These are phyloP conservation scores for Pollenia angustigena DNA, from an alignment of 2,888 invertebrate genomes.

Conservation along the genomic window DNA sequence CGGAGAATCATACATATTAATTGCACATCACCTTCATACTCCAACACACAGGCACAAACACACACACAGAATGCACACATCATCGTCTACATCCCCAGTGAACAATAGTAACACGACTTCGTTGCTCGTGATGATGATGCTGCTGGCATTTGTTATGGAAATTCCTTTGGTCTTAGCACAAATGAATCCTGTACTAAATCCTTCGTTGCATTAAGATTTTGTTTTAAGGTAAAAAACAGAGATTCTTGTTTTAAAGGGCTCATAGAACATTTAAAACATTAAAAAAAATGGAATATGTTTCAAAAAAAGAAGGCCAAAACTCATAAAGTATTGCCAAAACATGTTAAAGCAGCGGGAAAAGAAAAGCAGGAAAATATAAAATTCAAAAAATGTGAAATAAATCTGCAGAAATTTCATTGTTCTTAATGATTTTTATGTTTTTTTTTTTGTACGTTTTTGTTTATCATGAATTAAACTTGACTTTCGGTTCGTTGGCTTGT, in stretches of 20 bases:
- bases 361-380: conserved; percentile 22
- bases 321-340: conserved; percentile 41
- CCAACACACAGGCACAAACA: conserved; percentile 1
- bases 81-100: neutral
- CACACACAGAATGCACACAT: neutral
- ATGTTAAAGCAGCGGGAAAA: conserved; percentile 34
- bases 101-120: conserved; percentile 15
- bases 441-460: conserved; percentile 63
- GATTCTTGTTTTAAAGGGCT: conserved; percentile 21
- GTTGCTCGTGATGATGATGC: neutral
- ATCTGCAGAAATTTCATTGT: conserved; percentile 61
- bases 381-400: conserved; percentile 27
- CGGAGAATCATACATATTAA: conserved; percentile 47
- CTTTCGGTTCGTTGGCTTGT: conserved; percentile 80
- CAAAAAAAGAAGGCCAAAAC: conserved; percentile 17
- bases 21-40: conserved; percentile 51
- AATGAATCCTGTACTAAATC: neutral
- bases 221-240: conserved; percentile 24
- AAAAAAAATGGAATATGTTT: conserved; percentile 34
- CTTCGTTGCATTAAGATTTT: neutral
- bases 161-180: conserved; percentile 9
- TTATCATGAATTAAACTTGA: conserved; percentile 82
- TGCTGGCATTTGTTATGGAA: conserved; percentile 2
- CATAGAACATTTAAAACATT: conserved; percentile 12
- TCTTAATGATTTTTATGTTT: conserved; percentile 26